These are phyloP conservation scores for Barnardius zonarius DNA, from an alignment of 2,113 vertebrate species.

Conservation along the genomic window DNA sequence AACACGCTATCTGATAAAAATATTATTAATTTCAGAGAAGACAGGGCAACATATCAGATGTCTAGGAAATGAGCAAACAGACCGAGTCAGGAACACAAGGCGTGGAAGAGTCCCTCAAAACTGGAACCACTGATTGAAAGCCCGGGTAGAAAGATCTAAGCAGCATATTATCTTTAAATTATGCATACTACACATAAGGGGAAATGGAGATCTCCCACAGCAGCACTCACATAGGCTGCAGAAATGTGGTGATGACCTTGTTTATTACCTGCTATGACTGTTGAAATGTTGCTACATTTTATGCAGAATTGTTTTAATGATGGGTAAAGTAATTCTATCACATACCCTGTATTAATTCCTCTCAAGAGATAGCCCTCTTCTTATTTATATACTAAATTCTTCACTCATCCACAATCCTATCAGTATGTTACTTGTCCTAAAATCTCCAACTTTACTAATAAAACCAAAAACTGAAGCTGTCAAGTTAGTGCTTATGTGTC, in stretches of 20 bases:
- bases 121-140: background rate
- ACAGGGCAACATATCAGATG: background rate
- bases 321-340: background rate
- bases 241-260: background rate
- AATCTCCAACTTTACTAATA: background rate
- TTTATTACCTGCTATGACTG: background rate
- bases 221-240: background rate
- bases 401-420: background rate
- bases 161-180: background rate
- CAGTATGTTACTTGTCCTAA: background rate
- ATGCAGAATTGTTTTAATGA: background rate
- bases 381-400: background rate
- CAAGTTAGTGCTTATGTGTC: no score
- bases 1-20: background rate
- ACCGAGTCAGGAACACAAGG: background rate
- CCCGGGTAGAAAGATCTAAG: background rate
- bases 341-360: background rate
- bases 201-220: background rate
- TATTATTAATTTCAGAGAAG: background rate
- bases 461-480: background rate
- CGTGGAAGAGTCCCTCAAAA: background rate
- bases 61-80: background rate
- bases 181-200: background rate
- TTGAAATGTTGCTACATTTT: background rate
- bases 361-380: background rate